Conservation (phyloP, 2,888 invertebrate species). For the Cataglyphis rosenhaueri region DNA sequence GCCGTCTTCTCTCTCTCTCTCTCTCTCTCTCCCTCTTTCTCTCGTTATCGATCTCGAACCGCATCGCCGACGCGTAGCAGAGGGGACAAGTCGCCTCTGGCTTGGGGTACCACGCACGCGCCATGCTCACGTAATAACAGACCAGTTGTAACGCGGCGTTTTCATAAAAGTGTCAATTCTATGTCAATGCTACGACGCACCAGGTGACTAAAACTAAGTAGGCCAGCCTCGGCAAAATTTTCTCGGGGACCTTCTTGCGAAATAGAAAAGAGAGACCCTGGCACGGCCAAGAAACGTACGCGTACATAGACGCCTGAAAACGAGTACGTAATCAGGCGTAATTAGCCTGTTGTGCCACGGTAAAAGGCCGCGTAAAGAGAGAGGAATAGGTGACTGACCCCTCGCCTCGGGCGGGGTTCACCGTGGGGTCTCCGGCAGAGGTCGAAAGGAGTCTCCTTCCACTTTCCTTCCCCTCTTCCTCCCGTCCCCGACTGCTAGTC, state of each 20-base stretch:
- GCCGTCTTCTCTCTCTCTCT: conserved; percentile 49
- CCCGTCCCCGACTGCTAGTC: conserved; percentile 17
- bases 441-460: conserved; percentile 73
- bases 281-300: conserved; percentile 50
- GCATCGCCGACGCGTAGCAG: conserved; percentile 36
- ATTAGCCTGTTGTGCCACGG: conserved; percentile 79
- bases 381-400: conserved; percentile 81
- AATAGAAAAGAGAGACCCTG: conserved; percentile 30
- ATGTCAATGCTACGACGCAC: conserved; percentile 3
- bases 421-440: conserved; percentile 72
- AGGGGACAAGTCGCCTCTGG: conserved; percentile 56
- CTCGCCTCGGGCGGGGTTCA: conserved; percentile 80
- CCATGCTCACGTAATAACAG: conserved; percentile 68
- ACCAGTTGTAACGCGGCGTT: conserved; percentile 51
- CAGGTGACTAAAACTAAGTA: neutral
- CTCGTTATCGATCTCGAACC: conserved; percentile 72
- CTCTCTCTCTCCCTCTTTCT: conserved; percentile 33
- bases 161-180: conserved; percentile 70
- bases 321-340: conserved; percentile 78
- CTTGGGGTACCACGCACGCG: conserved; percentile 70
- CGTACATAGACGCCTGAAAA: conserved; percentile 70
- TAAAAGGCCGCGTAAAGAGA: conserved; percentile 70
- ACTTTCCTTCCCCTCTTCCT: conserved; percentile 40
- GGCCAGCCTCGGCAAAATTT: conserved; percentile 5
- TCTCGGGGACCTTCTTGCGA: conserved; percentile 8